Evolutionary conservation across 2,888 invertebrate genomes (phyloP).

Genomic region (Lomographa bimaculata): DNA sequence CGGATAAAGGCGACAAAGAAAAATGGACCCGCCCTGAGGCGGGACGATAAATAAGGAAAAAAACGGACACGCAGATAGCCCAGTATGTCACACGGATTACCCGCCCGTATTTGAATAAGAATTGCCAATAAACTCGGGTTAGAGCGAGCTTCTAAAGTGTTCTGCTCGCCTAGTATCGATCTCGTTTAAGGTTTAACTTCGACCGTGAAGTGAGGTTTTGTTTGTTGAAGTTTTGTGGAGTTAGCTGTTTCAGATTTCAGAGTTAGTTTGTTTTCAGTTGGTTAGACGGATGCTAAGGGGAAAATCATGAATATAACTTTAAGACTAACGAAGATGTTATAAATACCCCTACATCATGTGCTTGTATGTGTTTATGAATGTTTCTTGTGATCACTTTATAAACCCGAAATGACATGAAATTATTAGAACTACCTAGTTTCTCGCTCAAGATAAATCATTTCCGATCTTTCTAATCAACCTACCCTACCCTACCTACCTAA

Average conservation of each 20-base stretch:
- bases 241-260: slow-evolving; percentile 13
- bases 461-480: too few species aligned
- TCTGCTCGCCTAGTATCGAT: slow-evolving; percentile 64
- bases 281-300: too few species aligned
- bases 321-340: neutral
- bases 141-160: slow-evolving; percentile 58
- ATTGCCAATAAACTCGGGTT: slow-evolving; percentile 73
- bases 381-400: too few species aligned
- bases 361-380: too few species aligned
- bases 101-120: slow-evolving; percentile 77
- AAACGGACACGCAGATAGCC: slow-evolving; percentile 70
- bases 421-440: too few species aligned
- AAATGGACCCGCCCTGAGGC: slow-evolving; percentile 67
- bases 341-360: too few species aligned
- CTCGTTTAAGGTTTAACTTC: slow-evolving; percentile 43
- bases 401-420: too few species aligned
- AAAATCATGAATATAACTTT: neutral
- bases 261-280: slow-evolving; percentile 8
- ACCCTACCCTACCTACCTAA: too few species aligned
- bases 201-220: slow-evolving; percentile 27
- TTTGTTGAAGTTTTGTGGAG: slow-evolving; percentile 28
- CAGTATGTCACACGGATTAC: slow-evolving; percentile 76
- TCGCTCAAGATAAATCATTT: too few species aligned
- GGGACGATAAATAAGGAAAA: slow-evolving; percentile 72
- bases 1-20: slow-evolving; percentile 78